phyloP scores from a whole-genome alignment of 2,888 invertebrate genomes.

The Drosophila anomelani region DNA sequence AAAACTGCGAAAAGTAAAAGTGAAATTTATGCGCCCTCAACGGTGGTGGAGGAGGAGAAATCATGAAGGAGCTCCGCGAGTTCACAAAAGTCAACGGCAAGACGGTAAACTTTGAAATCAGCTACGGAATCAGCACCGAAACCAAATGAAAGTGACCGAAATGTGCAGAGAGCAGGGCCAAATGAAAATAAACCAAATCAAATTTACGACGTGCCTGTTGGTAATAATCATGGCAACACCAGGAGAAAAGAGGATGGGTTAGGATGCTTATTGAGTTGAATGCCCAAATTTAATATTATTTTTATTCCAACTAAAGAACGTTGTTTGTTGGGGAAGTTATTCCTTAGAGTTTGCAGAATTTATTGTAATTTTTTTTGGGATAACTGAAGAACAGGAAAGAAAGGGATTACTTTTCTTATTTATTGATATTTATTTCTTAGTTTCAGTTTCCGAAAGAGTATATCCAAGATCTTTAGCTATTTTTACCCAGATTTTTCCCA shows the following conservation, averaged over 20 bases:
- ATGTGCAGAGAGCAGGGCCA: conserved; percentile 56
- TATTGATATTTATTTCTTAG: no score
- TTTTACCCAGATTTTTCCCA: neutral
- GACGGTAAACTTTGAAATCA: conserved; percentile 36
- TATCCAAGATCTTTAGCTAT: neutral
- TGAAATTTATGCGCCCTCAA: conserved; percentile 72
- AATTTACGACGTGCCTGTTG: conserved; percentile 77
- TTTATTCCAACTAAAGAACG: neutral
- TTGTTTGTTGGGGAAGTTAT: neutral
- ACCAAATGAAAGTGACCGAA: conserved; percentile 29
- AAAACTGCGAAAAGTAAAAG: conserved; percentile 67
- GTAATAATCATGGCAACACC: conserved; percentile 5
- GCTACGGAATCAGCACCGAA: conserved; percentile 17
- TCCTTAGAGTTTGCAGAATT: neutral
- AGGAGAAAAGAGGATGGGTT: neutral
- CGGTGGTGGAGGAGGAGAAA: conserved; percentile 3
- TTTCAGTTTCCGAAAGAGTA: neutral
- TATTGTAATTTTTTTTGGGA: no score
- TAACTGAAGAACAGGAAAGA: no score
- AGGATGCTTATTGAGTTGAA: neutral
- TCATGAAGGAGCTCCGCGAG: conserved; percentile 42
- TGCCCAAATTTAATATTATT: neutral
- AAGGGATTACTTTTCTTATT: no score
- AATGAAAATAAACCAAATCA: conserved; percentile 80
- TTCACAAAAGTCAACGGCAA: conserved; percentile 47